phyloP scores from a whole-genome alignment of 2,797 vertebrate genomes.

The Chaunax sp. region DNA sequence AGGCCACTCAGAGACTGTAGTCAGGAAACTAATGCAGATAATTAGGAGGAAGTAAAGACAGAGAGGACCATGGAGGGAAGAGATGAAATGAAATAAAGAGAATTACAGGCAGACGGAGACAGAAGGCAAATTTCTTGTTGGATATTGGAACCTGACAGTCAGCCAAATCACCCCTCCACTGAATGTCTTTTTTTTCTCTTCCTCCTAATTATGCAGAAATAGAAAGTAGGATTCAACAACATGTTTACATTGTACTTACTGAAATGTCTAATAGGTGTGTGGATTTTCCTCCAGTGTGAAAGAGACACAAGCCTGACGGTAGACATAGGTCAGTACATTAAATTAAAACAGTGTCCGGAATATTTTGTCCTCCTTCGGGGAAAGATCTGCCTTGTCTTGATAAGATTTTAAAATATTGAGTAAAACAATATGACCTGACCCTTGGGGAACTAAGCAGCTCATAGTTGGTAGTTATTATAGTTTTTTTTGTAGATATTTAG shows the following conservation, averaged over 20 bases:
- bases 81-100: conserved; percentile 48
- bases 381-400: neutral
- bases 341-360: neutral
- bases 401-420: neutral
- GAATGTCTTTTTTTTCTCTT: conserved; percentile 8
- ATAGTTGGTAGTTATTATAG: no score
- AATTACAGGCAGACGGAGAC: conserved; percentile 57
- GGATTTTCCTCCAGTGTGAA: conserved; percentile 6
- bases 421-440: conserved; percentile 1
- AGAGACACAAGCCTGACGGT: neutral
- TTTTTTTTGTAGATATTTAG: no score
- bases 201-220: conserved; percentile 39
- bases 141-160: conserved; percentile 58
- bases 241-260: conserved; percentile 7
- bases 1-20: conserved; percentile 40
- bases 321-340: neutral
- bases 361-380: neutral
- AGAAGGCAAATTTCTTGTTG: conserved; percentile 48
- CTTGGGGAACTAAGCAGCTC: no score
- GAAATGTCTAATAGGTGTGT: conserved; percentile 5
- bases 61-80: conserved; percentile 44
- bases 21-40: conserved; percentile 74
- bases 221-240: conserved; percentile 30
- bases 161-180: conserved; percentile 36
- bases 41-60: conserved; percentile 58